phyloP scores from a whole-genome alignment of 2,113 vertebrate genomes.

The Ardeotis arabs region DNA sequence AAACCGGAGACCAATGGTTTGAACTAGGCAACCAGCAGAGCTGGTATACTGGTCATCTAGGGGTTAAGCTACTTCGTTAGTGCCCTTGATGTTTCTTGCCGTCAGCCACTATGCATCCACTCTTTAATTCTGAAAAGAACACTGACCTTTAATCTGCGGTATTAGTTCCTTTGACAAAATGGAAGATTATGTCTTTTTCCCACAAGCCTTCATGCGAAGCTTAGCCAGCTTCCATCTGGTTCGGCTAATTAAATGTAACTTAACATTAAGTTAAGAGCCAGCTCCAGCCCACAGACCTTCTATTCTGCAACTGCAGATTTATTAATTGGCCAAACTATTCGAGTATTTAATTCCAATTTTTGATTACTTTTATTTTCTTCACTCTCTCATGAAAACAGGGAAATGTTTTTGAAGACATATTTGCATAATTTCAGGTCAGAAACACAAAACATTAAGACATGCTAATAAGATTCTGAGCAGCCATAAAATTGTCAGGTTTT shows the following conservation, averaged over 20 bases:
- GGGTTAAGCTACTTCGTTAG: conserved; percentile 23
- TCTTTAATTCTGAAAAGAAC: conserved; percentile 55
- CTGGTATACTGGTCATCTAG: not conserved
- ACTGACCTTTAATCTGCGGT: conserved; percentile 50
- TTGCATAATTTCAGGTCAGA: conserved; percentile 65
- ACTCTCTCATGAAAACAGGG: conserved; percentile 47
- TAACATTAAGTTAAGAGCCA: conserved; percentile 37
- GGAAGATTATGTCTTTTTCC: conserved; percentile 53
- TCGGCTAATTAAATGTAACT: conserved; percentile 63
- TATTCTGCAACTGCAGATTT: not conserved
- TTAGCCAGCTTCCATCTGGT: conserved; percentile 55
- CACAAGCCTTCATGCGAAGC: conserved; percentile 47
- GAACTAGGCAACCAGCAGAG: not conserved
- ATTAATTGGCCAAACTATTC: conserved; percentile 11
- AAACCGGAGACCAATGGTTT: not conserved
- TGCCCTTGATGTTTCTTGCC: not conserved
- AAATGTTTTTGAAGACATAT: conserved; percentile 56
- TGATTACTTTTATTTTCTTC: conserved; percentile 58
- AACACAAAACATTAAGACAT: conserved; percentile 31
- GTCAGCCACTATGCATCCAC: not conserved
- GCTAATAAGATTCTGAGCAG: not conserved
- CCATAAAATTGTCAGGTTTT: not conserved
- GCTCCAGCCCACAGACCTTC: conserved; percentile 19
- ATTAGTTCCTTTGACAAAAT: conserved; percentile 63
- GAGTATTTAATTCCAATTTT: conserved; percentile 49